phyloP scores from a whole-genome alignment of 2,113 vertebrate genomes.

The Oryctolagus cuniculus region DNA sequence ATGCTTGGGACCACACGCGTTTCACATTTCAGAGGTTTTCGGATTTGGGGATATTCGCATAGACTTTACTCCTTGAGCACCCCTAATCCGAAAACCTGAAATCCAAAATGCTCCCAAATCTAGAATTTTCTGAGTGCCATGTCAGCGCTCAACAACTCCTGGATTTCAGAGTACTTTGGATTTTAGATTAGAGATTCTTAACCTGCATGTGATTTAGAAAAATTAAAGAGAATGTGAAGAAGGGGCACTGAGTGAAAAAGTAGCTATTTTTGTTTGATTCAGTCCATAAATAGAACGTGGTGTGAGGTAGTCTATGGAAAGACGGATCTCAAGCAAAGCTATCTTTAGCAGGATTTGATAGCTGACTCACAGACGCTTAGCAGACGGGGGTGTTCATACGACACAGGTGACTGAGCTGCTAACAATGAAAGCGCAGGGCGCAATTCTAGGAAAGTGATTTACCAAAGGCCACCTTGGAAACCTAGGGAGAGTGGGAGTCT shows the following conservation, averaged over 20 bases:
- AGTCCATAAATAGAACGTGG: constrained; percentile 19
- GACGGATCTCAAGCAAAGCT: background rate
- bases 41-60: background rate
- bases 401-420: background rate
- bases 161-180: background rate
- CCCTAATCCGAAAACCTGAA: background rate
- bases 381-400: background rate
- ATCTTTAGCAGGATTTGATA: background rate
- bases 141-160: background rate
- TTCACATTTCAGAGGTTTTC: background rate
- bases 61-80: background rate
- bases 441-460: background rate
- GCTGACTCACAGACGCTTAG: background rate
- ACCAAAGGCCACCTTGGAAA: too few relatives aligned
- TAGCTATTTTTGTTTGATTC: background rate
- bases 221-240: background rate
- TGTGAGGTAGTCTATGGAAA: background rate
- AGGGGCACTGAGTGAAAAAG: background rate
- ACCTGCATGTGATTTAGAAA: background rate
- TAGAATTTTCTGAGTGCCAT: background rate
- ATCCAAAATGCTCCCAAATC: background rate
- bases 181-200: background rate
- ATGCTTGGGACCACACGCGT: background rate
- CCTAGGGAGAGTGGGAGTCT: background rate
- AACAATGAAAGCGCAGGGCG: background rate